Percentiles rank a stretch among this genome's conserved stretches.
These are phyloP conservation scores for Nephrotoma flavescens DNA, from an alignment of 2,888 invertebrate species.

Conservation along the genomic window DNA sequence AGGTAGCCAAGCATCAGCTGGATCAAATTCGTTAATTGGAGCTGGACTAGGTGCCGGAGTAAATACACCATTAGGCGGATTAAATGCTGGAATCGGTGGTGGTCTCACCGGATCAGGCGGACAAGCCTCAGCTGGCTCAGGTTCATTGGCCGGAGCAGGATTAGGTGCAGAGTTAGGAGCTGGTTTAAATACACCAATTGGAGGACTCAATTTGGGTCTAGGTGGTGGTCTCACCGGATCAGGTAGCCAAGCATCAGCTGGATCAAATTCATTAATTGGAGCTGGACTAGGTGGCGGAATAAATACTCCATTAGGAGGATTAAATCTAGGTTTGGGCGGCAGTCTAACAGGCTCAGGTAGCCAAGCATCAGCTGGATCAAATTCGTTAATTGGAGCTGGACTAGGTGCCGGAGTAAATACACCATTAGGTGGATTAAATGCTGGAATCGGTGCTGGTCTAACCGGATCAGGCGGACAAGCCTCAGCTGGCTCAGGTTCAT, in stretches of 20 bases:
- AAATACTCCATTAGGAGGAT: not conserved
- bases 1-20: not conserved
- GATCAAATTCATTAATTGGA: not conserved
- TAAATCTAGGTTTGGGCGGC: not conserved
- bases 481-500: not conserved
- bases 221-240: not conserved
- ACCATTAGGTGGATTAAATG: not conserved
- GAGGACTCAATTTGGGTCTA: not conserved
- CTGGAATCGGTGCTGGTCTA: not conserved
- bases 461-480: not conserved
- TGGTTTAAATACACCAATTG: not conserved
- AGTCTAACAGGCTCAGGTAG: not conserved
- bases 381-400: not conserved
- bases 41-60: not conserved
- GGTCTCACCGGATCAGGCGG: not conserved
- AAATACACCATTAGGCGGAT: not conserved
- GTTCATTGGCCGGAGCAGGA: not conserved
- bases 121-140: not conserved
- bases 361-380: not conserved
- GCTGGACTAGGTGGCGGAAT: not conserved
- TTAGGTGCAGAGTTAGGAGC: not conserved
- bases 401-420: not conserved
- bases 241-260: not conserved
- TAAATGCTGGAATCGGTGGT: not conserved
- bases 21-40: not conserved